Base-by-base conservation (phyloP, 2,113 vertebrate species). In the Athene noctua region DNA sequence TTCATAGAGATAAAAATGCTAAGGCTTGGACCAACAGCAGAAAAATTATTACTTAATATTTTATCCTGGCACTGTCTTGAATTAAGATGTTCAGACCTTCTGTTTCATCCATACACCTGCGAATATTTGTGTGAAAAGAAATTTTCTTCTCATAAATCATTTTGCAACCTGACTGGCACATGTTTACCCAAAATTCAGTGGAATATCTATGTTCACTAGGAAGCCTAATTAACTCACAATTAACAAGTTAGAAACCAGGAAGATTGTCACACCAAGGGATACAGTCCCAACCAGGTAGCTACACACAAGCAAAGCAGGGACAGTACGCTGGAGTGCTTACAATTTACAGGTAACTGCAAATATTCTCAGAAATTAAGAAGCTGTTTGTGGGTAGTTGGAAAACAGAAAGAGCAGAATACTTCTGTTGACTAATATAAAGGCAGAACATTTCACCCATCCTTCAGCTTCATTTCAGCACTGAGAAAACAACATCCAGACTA, bases 251-350 rank as follows among this genome's bases (percentile, higher is more conserved):
- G 78, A 81, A 91, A 59, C 15, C 52, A 91, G 57, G 29, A 59
- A 63, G 20, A 52, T 21, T 54, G 58, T 46, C 30, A 38, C 44
- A 54, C 17, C 21, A 32, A 16, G 13, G 13, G 46, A 40, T 40
- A 29, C 7, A 18, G 15, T 44, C 40, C 57, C 62, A 71, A 23
- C 6, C n/a, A 63, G 27, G 14, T 10, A 71, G 46, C 52, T 26
- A 36, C 23, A 32, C 34, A 46, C 13, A 57, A 32, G 34, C 5
- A 10, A 55, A 74, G 40, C 46, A 58, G 40, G 13, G 54, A 67
- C 38, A 1, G 0, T 9, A 11, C 6, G 13, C 62, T 3, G 5
- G 17, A 57, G 15, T 2, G 6, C 30, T 68, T 40, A 40, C 30
- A 36, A 30, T 30, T 57, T 15, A 72, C 30, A 83, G 54, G 21